Evolutionary conservation across 2,888 invertebrate genomes (phyloP).

Genomic region (Carabus problematicus): DNA sequence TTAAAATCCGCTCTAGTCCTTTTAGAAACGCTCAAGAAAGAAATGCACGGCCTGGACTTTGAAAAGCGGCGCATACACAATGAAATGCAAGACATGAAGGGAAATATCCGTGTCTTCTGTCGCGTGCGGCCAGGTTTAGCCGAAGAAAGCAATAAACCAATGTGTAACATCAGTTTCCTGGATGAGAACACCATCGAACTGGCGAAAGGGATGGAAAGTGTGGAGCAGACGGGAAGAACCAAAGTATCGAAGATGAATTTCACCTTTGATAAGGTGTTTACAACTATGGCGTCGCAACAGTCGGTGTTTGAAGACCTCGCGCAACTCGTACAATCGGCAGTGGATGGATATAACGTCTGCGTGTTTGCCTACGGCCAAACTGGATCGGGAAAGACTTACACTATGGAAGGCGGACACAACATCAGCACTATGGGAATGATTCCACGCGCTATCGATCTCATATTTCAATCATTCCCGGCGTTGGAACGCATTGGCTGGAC

Average conservation of each 20-base stretch:
- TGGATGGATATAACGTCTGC: slow-evolving; percentile 90
- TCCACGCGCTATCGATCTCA: slow-evolving; percentile 80
- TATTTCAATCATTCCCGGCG: slow-evolving; percentile 76
- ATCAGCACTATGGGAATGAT: slow-evolving; percentile 63
- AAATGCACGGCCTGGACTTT: slow-evolving; percentile 52
- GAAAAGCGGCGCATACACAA: slow-evolving; percentile 68
- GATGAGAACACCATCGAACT: slow-evolving; percentile 69
- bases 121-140: slow-evolving; percentile 74
- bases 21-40: too few relatives aligned
- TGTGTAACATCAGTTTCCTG: too few relatives aligned
- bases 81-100: slow-evolving; percentile 77
- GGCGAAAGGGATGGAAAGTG: slow-evolving; percentile 59
- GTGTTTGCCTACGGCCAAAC: slow-evolving; percentile 93
- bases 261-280: slow-evolving; percentile 88
- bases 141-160: slow-evolving; percentile 64
- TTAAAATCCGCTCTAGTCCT: too few relatives aligned
- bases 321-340: slow-evolving; percentile 82
- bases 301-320: slow-evolving; percentile 86
- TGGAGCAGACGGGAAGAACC: slow-evolving; percentile 57
- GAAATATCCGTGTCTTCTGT: slow-evolving; percentile 82
- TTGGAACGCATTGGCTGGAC: too few relatives aligned
- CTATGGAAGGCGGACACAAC: too few relatives aligned
- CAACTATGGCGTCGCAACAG: slow-evolving; percentile 73
- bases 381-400: too few relatives aligned
- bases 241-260: too few relatives aligned